Percentiles rank a stretch among this genome's conserved stretches.
Conservation (phyloP, 2,113 vertebrate genomes). For the Gymnorhina tibicen region DNA sequence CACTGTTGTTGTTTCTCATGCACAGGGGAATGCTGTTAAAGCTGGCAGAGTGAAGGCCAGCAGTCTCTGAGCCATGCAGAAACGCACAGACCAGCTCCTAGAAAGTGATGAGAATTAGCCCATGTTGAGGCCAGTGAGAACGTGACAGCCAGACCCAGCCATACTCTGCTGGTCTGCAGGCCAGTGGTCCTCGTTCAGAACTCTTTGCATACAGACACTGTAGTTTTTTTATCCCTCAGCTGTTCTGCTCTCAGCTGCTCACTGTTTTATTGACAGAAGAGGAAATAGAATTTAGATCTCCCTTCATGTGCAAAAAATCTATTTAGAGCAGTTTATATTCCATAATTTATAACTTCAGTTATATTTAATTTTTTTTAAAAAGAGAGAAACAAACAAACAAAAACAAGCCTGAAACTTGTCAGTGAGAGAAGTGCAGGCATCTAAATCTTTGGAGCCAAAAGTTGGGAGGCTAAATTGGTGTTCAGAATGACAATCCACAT, state of each 20-base stretch:
- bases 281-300: neutral
- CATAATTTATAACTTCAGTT: neutral
- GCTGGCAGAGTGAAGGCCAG: neutral
- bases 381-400: accelerated
- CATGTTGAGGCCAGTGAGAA: neutral
- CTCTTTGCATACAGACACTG: neutral
- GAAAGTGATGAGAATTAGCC: neutral
- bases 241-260: neutral
- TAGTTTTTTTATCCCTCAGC: neutral
- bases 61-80: neutral
- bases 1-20: neutral
- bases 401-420: neutral
- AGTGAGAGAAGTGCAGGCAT: neutral
- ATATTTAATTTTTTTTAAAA: neutral
- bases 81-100: neutral
- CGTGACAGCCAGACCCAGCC: neutral
- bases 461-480: neutral
- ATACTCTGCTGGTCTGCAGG: neutral
- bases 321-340: neutral
- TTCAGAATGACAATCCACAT: neutral
- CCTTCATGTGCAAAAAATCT: neutral
- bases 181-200: neutral
- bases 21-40: neutral
- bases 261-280: neutral
- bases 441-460: neutral